phyloP scores from a whole-genome alignment of 2,113 vertebrate genomes.

The Sorex fumeus region DNA sequence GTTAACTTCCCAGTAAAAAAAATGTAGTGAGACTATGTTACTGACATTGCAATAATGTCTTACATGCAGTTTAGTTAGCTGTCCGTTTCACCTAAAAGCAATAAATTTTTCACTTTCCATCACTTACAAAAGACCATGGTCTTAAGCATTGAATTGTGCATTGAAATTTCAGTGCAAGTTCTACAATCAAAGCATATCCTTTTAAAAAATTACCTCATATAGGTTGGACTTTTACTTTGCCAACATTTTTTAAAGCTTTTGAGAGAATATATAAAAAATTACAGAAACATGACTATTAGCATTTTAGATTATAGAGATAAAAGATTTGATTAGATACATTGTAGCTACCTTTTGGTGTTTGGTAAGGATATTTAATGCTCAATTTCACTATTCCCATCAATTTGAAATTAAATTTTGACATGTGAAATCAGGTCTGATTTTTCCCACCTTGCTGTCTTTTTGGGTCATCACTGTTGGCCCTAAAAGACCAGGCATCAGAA shows the following conservation, averaged over 20 bases:
- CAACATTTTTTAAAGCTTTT: neutral
- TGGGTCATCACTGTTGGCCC: too few species aligned
- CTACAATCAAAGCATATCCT: slow-evolving; percentile 33
- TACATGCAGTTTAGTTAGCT: slow-evolving; percentile 80
- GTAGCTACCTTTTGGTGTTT: too few species aligned
- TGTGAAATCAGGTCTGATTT: slow-evolving; percentile 79
- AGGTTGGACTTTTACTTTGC: too few species aligned
- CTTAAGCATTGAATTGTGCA: neutral
- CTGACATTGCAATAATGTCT: slow-evolving; percentile 79
- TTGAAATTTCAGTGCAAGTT: slow-evolving; percentile 78
- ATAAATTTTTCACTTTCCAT: slow-evolving; percentile 86
- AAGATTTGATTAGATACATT: neutral
- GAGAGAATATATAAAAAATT: neutral
- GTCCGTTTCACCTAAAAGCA: slow-evolving; percentile 85
- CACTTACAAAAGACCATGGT: slow-evolving; percentile 81
- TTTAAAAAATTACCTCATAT: slow-evolving; percentile 8
- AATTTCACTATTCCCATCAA: slow-evolving; percentile 32
- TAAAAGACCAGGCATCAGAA: too few species aligned
- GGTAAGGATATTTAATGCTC: neutral
- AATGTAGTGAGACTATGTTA: slow-evolving; percentile 78
- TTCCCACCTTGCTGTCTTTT: neutral
- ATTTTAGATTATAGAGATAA: neutral
- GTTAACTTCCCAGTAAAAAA: slow-evolving; percentile 69
- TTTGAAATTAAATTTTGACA: slow-evolving; percentile 74
- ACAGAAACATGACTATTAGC: neutral